phyloP scores from a whole-genome alignment of 2,888 invertebrate species.

The Spilarctia lutea region DNA sequence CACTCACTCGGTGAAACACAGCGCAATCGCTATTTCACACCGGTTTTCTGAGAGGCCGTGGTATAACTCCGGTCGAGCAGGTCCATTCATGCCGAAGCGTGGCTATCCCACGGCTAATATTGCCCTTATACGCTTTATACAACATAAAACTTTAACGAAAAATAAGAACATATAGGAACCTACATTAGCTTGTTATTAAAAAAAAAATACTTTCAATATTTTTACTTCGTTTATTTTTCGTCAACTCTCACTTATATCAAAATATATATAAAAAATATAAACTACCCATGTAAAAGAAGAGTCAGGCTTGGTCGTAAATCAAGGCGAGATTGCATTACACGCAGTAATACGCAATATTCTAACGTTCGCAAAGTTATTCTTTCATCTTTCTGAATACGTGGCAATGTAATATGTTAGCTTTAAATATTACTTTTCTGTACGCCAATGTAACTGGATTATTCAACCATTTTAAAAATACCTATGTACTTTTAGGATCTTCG shows the following conservation, averaged over 20 bases:
- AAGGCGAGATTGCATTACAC: conserved; percentile 50
- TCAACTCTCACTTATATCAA: background rate
- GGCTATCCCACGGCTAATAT: no score
- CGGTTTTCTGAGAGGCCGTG: no score
- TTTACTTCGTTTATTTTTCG: background rate
- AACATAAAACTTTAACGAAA: no score
- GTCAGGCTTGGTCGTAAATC: conserved; percentile 39
- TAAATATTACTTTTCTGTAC: conserved; percentile 11
- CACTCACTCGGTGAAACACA: no score
- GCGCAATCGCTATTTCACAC: no score
- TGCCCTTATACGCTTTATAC: no score
- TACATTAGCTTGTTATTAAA: no score
- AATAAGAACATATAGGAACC: no score
- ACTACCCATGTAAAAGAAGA: conserved; percentile 18
- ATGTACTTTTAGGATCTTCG: background rate
- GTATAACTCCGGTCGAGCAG: no score
- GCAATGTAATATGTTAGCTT: conserved; percentile 17
- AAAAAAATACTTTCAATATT: background rate
- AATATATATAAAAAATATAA: background rate
- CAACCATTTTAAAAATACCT: background rate
- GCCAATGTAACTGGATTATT: background rate
- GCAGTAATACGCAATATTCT: conserved; percentile 33
- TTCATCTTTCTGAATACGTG: conserved; percentile 33
- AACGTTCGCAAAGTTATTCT: conserved; percentile 36
- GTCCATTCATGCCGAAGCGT: no score